phyloP scores from a whole-genome alignment of 1,140 invertebrate genomes.

The Drosophila busckii region DNA sequence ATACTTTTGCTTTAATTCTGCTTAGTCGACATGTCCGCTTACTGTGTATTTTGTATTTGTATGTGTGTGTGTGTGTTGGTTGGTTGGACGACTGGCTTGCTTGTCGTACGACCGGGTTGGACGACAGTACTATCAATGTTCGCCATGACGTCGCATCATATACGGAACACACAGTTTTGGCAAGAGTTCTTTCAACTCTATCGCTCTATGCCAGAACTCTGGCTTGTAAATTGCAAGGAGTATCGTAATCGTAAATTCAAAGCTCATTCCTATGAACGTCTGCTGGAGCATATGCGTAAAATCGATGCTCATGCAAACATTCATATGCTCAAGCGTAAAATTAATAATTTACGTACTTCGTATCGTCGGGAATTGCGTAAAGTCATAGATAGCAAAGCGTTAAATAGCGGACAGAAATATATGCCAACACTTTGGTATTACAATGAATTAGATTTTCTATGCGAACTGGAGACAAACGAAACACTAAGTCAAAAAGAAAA shows the following conservation, averaged over 20 bases:
- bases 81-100: conserved; percentile 12
- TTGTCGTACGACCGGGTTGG: conserved; percentile 41
- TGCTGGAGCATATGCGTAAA: conserved; percentile 23
- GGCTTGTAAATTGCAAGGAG: conserved; percentile 34
- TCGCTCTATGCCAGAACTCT: conserved; percentile 54
- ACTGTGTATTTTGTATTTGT: background rate
- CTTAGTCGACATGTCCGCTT: background rate
- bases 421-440: conserved; percentile 47
- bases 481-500: no score
- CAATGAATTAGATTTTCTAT: conserved; percentile 49
- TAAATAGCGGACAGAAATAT: conserved; percentile 9
- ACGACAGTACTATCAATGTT: conserved; percentile 10
- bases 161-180: conserved; percentile 31
- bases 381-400: conserved; percentile 20
- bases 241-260: conserved; percentile 45
- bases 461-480: conserved; percentile 41
- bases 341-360: conserved; percentile 58
- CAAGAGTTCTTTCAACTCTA: conserved; percentile 46
- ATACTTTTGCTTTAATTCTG: no score
- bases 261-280: conserved; percentile 19
- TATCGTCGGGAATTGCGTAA: conserved; percentile 55
- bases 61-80: background rate
- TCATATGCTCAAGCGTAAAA: conserved; percentile 49
- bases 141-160: conserved; percentile 10
- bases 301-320: conserved; percentile 32